A percentile compares a stretch with the other conserved stretches of the same genome.
phyloP scores from a whole-genome alignment of 2,113 vertebrate genomes.

The Pygoscelis antarcticus region DNA sequence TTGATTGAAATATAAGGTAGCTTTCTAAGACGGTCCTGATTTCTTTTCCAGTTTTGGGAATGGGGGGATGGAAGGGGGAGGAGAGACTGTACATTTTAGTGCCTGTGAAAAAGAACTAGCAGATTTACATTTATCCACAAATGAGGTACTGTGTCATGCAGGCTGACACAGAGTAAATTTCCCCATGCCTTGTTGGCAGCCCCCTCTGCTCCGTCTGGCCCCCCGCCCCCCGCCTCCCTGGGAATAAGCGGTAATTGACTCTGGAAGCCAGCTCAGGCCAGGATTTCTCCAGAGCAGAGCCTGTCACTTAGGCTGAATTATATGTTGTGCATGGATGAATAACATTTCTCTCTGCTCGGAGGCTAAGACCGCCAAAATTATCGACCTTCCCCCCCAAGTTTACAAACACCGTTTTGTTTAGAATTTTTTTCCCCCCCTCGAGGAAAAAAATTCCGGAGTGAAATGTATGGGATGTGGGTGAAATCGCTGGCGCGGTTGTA shows the following conservation, averaged over 20 bases:
- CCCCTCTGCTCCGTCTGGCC: conserved; percentile 18
- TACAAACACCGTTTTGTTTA: conserved; percentile 51
- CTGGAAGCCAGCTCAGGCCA: conserved; percentile 58
- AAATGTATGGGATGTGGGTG: neutral
- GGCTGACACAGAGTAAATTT: conserved; percentile 54
- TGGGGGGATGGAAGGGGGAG: neutral
- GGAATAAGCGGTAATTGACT: conserved; percentile 66
- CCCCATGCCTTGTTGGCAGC: conserved; percentile 44
- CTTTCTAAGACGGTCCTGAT: conserved; percentile 31
- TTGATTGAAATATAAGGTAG: conserved; percentile 50
- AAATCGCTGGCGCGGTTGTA: neutral
- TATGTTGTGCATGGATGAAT: conserved; percentile 62
- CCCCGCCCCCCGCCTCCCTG: conserved; percentile 41
- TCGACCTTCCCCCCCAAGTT: neutral
- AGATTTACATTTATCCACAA: conserved; percentile 71
- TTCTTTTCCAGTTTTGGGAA: conserved; percentile 53
- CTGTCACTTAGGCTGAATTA: conserved; percentile 70
- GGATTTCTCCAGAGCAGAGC: conserved; percentile 69
- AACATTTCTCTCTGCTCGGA: conserved; percentile 49
- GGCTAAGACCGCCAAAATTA: conserved; percentile 60
- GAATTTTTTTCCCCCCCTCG: neutral
- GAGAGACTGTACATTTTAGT: conserved; percentile 60
- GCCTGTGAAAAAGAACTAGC: conserved; percentile 58
- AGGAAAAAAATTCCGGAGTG: neutral
- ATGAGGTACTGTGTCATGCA: conserved; percentile 65